Base-by-base conservation (phyloP, 2,113 vertebrate genomes). In the Cyprinodon tularosa region DNA sequence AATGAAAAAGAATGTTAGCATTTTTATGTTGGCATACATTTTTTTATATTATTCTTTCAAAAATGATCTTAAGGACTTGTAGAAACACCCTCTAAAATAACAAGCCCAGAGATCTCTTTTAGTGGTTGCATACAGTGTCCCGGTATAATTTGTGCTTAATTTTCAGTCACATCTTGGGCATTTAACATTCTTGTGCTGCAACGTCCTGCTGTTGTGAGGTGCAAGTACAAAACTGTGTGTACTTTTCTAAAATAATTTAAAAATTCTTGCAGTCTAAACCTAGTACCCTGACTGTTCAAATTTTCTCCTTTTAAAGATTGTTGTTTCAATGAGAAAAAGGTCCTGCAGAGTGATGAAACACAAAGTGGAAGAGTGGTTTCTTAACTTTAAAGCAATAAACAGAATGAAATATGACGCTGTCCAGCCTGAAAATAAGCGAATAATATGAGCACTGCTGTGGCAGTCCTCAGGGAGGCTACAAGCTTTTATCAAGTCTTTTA, bases 1-100 rank as follows among this genome's bases (percentile, higher is more conserved):
- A 50, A 38, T 72, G 20, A n/a, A 20, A 14, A 47, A 10, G 29
- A 57, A 57, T 4, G 8, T 57, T n/a, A 3, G 8, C 7, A 57
- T 57, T 20, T 20, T 20, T 20, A 20, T 57, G 50, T 15, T 11
- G n/a, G 7, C 48, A 47, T 38, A 29, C 29, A 29, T 62, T 36
- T 8, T 29, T 8, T 22, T 62, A 11, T 70, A 11, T 62, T 53
- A 36, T 36, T 40, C 14, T 47, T 45, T 53, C 8, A 61, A 22
- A 66, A 63, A 76, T 76, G 62, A 76, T 66, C 66, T 57, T 37
- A 65, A 62, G 47, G 47, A 79, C 39, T 39, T 12, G 74, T 20
- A 64, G 40, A 83, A 77, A 72, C 5, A 72, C 15, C 11, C 36
- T 14, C 29, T 66, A 1, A 74, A 59, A 74, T 2, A 6, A 13